phyloP scores from a whole-genome alignment of 2,113 vertebrate genomes.

The Phodopus roborovskii region DNA sequence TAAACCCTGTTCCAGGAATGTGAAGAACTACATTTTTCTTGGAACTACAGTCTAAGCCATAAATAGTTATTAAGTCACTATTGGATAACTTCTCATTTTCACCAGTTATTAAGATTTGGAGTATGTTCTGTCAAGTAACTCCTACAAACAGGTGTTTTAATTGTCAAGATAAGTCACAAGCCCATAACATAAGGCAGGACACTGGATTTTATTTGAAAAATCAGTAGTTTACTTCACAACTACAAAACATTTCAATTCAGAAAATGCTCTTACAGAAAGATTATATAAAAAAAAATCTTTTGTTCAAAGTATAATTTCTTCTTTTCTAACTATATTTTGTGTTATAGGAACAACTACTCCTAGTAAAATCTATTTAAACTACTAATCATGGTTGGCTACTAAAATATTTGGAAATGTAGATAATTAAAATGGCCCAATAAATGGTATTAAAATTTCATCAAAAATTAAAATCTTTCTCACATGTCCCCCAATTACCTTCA shows the following conservation, averaged over 20 bases:
- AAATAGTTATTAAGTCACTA: neutral
- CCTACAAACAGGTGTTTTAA: neutral
- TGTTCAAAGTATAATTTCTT: neutral
- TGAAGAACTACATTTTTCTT: neutral
- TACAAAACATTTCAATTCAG: neutral
- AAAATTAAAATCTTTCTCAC: neutral
- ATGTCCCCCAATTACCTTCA: conserved; percentile 40
- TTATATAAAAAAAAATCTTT: neutral
- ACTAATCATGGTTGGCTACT: conserved; percentile 29
- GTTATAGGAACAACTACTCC: neutral
- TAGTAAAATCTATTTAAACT: conserved; percentile 30
- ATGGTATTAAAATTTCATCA: conserved; percentile 54
- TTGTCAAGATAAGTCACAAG: neutral
- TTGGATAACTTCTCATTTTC: neutral
- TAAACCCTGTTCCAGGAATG: neutral
- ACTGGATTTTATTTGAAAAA: conserved; percentile 28
- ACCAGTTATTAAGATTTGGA: neutral
- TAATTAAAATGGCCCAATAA: conserved; percentile 54
- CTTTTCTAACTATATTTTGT: conserved; percentile 10
- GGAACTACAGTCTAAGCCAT: neutral
- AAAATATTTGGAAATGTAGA: conserved; percentile 45
- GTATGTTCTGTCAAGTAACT: neutral
- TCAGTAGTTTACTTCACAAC: conserved; percentile 36
- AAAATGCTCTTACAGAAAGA: neutral
- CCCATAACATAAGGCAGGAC: neutral